phyloP scores from a whole-genome alignment of 2,797 vertebrate genomes.

The Girardinus metallicus region DNA sequence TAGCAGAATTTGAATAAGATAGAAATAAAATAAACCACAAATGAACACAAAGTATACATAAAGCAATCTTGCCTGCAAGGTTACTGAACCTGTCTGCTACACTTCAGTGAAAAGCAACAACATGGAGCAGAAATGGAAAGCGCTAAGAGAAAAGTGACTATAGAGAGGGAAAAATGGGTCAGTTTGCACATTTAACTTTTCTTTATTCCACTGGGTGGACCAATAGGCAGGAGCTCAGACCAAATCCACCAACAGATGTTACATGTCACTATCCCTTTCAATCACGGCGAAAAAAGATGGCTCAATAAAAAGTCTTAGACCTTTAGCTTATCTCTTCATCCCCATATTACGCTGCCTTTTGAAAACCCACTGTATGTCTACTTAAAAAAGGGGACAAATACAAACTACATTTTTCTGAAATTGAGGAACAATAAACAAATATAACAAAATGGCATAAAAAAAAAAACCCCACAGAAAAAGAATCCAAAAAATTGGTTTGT shows the following conservation, averaged over 20 bases:
- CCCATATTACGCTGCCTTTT: constrained; percentile 38
- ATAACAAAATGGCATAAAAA: constrained; percentile 32
- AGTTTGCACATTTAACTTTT: constrained; percentile 66
- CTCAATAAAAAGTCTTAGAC: constrained; percentile 50
- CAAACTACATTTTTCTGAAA: constrained; percentile 31
- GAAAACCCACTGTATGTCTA: constrained; percentile 15
- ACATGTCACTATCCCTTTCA: constrained; percentile 68
- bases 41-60: neutral
- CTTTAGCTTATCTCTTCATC: constrained; percentile 44
- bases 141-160: constrained; percentile 20
- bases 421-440: constrained; percentile 24
- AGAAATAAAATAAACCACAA: constrained; percentile 1
- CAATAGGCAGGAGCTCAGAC: constrained; percentile 66
- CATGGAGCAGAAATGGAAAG: neutral
- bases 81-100: constrained; percentile 16
- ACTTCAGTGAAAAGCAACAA: constrained; percentile 15
- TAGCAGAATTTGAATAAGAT: neutral
- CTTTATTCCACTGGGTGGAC: constrained; percentile 65
- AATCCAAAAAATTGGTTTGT: constrained; percentile 22
- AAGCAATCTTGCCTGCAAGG: constrained; percentile 4
- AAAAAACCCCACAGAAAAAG: neutral
- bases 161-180: constrained; percentile 70
- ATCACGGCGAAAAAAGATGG: constrained; percentile 54
- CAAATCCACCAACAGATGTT: constrained; percentile 78
- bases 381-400: constrained; percentile 2